A percentile compares a stretch with the other conserved stretches of the same genome.
phyloP scores from a whole-genome alignment of 2,113 vertebrate genomes.

The Dipodomys merriami region DNA sequence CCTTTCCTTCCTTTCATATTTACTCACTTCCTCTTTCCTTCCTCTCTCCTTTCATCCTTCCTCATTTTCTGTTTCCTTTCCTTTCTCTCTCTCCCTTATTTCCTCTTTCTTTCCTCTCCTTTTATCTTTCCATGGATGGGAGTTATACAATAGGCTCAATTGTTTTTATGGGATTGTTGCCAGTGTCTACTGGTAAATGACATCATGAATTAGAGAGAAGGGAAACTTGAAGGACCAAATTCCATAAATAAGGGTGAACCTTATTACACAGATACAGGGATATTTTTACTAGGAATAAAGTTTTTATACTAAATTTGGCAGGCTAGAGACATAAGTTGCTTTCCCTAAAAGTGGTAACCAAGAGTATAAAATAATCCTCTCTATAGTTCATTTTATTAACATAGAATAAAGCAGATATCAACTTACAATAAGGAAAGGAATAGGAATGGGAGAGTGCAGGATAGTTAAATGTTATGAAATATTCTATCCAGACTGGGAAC shows the following conservation, averaged over 20 bases:
- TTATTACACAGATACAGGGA: not conserved
- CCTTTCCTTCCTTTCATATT: not conserved
- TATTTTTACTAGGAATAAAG: not conserved
- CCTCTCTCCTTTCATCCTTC: fast-evolving
- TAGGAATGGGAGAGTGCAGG: not conserved
- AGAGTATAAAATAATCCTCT: not conserved
- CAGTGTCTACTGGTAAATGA: not conserved
- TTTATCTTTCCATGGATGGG: not conserved
- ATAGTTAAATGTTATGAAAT: not conserved
- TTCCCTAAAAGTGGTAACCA: not conserved
- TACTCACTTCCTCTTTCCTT: fast-evolving
- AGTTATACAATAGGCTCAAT: not conserved
- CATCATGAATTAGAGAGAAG: not conserved
- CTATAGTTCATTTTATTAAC: slow-evolving; percentile 5
- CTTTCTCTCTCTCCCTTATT: fast-evolving
- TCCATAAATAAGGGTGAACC: not conserved
- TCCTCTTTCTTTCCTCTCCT: too few relatives aligned
- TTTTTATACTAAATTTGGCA: not conserved
- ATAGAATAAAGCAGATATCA: not conserved
- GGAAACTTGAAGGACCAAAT: not conserved
- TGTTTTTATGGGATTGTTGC: not conserved
- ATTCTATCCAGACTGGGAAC: not conserved
- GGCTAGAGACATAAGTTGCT: not conserved
- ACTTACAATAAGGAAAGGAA: not conserved
- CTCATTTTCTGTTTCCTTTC: fast-evolving